Percentiles rank a stretch among this genome's conserved stretches.
These are phyloP conservation scores for Hycleus phaleratus DNA, from an alignment of 1,140 invertebrate species.

Conservation along the genomic window DNA sequence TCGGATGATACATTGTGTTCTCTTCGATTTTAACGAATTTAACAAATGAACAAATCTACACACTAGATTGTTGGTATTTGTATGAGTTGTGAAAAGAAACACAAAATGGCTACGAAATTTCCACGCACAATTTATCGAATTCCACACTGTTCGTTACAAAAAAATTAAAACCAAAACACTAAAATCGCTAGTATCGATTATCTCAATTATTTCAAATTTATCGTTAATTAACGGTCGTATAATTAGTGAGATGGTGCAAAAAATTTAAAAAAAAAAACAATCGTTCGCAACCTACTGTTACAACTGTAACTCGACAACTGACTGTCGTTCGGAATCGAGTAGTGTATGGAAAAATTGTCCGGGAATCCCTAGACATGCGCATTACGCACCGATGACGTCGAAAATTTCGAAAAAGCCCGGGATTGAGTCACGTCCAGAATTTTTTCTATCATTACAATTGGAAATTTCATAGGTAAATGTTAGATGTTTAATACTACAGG, in stretches of 20 bases:
- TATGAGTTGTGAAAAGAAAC: conserved; percentile 1
- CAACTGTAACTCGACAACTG: background rate
- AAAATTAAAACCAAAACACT: background rate
- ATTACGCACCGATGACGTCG: background rate
- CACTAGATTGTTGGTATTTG: background rate
- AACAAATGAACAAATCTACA: conserved; percentile 3
- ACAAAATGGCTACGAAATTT: conserved; percentile 10
- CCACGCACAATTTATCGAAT: conserved; percentile 16
- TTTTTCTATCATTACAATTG: too few species aligned
- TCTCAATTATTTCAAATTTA: background rate
- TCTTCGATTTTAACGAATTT: conserved; percentile 2
- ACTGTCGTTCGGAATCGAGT: conserved; percentile 5
- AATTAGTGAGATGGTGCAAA: background rate
- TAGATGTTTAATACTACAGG: too few species aligned
- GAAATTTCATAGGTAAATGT: too few species aligned
- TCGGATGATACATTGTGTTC: conserved; percentile 16
- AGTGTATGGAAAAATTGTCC: conserved; percentile 11
- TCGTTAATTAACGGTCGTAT: background rate
- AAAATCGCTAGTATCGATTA: background rate
- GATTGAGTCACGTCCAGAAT: too few species aligned
- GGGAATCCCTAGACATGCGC: conserved; percentile 36
- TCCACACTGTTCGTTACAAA: background rate
- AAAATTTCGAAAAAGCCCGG: too few species aligned
- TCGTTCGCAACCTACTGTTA: background rate
- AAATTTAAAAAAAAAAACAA: background rate